phyloP scores from a whole-genome alignment of 53 echinoderm and acorn worm species.

The Mesocentrotus franciscanus region DNA sequence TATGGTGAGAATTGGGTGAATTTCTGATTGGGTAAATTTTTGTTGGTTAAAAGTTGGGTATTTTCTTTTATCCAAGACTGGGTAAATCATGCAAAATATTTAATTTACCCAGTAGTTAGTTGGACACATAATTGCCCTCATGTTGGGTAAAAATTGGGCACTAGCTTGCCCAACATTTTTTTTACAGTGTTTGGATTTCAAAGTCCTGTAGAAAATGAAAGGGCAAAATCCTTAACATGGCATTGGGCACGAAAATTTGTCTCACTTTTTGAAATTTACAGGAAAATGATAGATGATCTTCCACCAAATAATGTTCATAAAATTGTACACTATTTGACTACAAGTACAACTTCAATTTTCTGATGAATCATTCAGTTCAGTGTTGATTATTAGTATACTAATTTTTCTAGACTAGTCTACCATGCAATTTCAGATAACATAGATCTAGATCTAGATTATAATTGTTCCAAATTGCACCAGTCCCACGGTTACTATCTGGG shows the following conservation, averaged over 20 bases:
- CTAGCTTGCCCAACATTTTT: neutral
- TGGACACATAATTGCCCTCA: neutral
- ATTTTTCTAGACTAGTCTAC: too few relatives aligned
- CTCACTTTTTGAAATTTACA: constrained; percentile 1
- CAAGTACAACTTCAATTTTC: neutral
- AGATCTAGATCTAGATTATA: neutral
- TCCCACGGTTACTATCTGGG: neutral
- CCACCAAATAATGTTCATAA: constrained; percentile 6
- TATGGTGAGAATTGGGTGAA: too few relatives aligned
- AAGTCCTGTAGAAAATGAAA: too few relatives aligned
- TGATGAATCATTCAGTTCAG: constrained; percentile 15
- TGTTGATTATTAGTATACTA: neutral
- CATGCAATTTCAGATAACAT: too few relatives aligned
- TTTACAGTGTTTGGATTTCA: constrained; percentile 1
- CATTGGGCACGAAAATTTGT: neutral
- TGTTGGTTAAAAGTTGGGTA: too few relatives aligned
- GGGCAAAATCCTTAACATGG: constrained; percentile 15
- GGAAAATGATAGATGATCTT: constrained; percentile 4
- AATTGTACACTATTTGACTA: neutral
- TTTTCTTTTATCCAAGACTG: too few relatives aligned
- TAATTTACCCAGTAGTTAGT: neutral
- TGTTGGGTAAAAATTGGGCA: constrained; percentile 5
- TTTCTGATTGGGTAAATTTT: too few relatives aligned
- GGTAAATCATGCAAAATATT: too few relatives aligned
- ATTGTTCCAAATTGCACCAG: neutral